phyloP scores from a whole-genome alignment of 2,888 invertebrate genomes.

The Seira sanloemensis region DNA sequence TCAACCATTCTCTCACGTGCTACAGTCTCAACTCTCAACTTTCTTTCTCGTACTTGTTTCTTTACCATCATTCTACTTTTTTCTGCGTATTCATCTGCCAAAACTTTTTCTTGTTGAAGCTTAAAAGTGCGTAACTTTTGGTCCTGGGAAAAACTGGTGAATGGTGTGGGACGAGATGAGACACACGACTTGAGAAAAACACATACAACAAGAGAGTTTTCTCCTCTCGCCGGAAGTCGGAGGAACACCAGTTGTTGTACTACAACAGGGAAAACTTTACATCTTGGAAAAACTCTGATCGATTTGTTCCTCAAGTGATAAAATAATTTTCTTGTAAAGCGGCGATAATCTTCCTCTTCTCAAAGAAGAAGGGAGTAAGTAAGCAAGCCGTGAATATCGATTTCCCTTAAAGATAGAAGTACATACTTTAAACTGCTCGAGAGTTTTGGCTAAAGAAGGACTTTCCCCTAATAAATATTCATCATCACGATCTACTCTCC shows the following conservation, averaged over 20 bases:
- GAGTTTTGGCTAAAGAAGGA: neutral
- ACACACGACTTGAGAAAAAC: neutral
- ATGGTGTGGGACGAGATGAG: neutral
- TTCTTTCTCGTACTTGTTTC: conserved; percentile 10
- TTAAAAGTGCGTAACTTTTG: neutral
- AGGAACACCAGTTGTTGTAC: conserved; percentile 1
- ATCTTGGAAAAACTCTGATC: too few relatives aligned
- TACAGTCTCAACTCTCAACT: neutral
- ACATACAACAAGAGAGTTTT: neutral
- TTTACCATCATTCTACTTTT: neutral
- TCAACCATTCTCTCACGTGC: neutral
- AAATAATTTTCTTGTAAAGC: neutral
- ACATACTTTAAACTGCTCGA: neutral
- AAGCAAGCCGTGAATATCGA: neutral
- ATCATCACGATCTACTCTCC: conserved; percentile 23
- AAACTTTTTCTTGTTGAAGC: too few relatives aligned
- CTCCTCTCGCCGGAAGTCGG: neutral
- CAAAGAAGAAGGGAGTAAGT: neutral
- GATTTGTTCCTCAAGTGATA: conserved; percentile 9
- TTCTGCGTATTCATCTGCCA: too few relatives aligned
- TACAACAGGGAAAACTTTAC: neutral
- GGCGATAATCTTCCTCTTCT: neutral
- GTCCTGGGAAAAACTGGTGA: conserved; percentile 7
- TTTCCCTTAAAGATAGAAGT: neutral
- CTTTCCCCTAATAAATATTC: conserved; percentile 18